Conservation (phyloP, 2,888 invertebrate genomes). For the Drosophila prostipennis region DNA sequence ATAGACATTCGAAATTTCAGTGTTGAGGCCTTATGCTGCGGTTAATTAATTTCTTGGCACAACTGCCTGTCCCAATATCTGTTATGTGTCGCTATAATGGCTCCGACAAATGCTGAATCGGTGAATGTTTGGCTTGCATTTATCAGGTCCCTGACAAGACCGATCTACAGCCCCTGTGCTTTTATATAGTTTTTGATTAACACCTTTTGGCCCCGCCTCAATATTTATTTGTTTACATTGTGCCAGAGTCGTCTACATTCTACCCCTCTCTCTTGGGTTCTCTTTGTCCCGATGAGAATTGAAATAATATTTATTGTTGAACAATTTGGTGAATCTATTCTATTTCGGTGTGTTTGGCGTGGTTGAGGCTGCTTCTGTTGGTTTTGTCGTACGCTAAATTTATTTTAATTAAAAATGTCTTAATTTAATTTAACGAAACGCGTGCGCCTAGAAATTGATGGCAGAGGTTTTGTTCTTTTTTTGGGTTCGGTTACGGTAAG, state of each 20-base stretch:
- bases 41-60: constrained; percentile 68
- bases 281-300: constrained; percentile 8
- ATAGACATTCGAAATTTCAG: constrained; percentile 14
- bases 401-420: constrained; percentile 70
- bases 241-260: constrained; percentile 2
- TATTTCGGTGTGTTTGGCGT: constrained; percentile 41
- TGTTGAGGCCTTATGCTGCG: constrained; percentile 33
- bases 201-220: constrained; percentile 52
- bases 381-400: constrained; percentile 66
- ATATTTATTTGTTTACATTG: constrained; percentile 57
- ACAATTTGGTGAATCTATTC: constrained; percentile 56
- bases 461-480: constrained; percentile 22
- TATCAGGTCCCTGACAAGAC: constrained; percentile 30
- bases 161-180: constrained; percentile 16
- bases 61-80: constrained; percentile 28
- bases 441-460: constrained; percentile 31
- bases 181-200: constrained; percentile 60
- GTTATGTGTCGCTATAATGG: constrained; percentile 17
- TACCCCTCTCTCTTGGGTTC: neutral
- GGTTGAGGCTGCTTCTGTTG: constrained; percentile 28
- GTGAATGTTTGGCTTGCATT: constrained; percentile 23
- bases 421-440: constrained; percentile 56
- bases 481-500: constrained; percentile 1
- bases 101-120: constrained; percentile 10
- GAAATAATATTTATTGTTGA: constrained; percentile 49